Base-by-base conservation (phyloP, 1,140 invertebrate species). In the Drepana arcuata region DNA sequence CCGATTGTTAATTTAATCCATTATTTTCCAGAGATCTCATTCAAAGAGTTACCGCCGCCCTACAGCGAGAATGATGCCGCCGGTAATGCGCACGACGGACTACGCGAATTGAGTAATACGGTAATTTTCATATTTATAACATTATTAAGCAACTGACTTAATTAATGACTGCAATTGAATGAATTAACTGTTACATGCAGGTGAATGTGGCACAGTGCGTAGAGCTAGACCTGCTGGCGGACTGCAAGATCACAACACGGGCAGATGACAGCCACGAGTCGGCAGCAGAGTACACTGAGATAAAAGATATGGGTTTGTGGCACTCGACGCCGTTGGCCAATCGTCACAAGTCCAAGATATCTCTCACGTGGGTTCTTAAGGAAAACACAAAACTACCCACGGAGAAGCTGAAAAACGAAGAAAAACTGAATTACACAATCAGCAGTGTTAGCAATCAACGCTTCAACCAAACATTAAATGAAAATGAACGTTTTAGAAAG, bases 311-410 rank as follows among this genome's bases (percentile, higher is more conserved):
- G 82, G 82, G 82, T 34, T 56, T 82, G 12, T 83, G 79, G 73
- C 78, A 82, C 31, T 79, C 82, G 6, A 74, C 79, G 16, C 71
- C 81, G n/a, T 49, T 84, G 15, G 48, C 72, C 7, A 68, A 71
- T 28, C 50, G 72, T 29, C 84, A 87, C 49, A 86, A 88, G 48
- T 89, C 89, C 35, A 90, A 89, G 68, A 88, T 90, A 63, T 90
- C 89, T 24, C 69, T 91, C 24, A 90, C 89, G 9, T 90, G 89
- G 89, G 88, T 90, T 31, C 67, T 91, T 5, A 85, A 88, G 41
- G 86, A 88, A 30, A 81, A 68, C 27, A 33, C 50, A 10, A 65
- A 58, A 36, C 16, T 45, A 34, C 68, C 84, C 16, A 67, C 77
- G 23, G 54, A 64, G 33, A 68, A 52, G 26, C 11, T 57, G 12